Base-by-base conservation (phyloP, 1,140 invertebrate species). In the Drosophila pruinosa region DNA sequence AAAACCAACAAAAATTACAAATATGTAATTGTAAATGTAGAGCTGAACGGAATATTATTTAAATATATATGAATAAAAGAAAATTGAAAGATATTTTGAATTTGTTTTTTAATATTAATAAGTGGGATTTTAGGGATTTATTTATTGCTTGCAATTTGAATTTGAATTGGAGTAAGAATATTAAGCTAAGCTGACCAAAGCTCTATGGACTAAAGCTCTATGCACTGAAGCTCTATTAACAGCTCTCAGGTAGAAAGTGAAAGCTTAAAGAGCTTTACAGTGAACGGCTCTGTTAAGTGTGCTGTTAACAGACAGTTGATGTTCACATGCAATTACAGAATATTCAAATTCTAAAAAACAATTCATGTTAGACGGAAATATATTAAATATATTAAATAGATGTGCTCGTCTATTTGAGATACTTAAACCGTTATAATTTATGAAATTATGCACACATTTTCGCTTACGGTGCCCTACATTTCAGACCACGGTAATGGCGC, bases 21-120 rank as follows among this genome's bases (percentile, higher is more conserved):
- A 72, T 82, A 86, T 86, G 82, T 88, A 86, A 88, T 86, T 86
- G 82, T 86, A 85, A 86, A 88, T 86, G 82, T 86, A 86, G 82
- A 86, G 82, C 82, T 86, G 82, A 86, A 88, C 72, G 82, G 81
- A 81, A 78, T 81, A 88, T 81, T 81, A 78, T 78, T 78, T 75
- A 62, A 86, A 85, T 68, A 71, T 77, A 86, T 78, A 86, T 81
- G 73, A 80, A 85, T 69, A 79, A 79, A 79, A 78, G 38, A 70
- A 71, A 75, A n/a, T n/a, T n/a, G n/a, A n/a, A n/a, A n/a, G n/a
- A n/a, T n/a, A n/a, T n/a, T n/a, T n/a, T n/a, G n/a, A n/a, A n/a
- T n/a, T n/a, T n/a, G n/a, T n/a, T n/a, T n/a, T n/a, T n/a, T n/a
- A n/a, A n/a, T n/a, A n/a, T n/a, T n/a, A n/a, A n/a, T n/a, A n/a